Percentiles rank a stretch among this genome's conserved stretches.
phyloP scores from a whole-genome alignment of 2,888 invertebrate species.

The Chydorus sphaericus region DNA sequence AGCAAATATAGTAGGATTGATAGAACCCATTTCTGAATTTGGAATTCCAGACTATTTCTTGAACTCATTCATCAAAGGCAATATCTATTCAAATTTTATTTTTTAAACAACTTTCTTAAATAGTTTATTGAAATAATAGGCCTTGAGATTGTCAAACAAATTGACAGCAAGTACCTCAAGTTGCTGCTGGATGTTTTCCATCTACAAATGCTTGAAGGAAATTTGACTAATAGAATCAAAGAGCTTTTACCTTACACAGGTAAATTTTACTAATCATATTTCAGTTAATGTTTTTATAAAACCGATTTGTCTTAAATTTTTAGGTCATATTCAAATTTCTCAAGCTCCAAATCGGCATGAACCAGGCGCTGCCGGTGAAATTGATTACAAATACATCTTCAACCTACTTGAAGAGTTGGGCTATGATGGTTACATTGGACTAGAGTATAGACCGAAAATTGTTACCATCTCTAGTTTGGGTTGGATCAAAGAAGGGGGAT shows the following conservation, averaged over 20 bases:
- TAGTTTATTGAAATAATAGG: too few relatives aligned
- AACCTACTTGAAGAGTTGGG: conserved; percentile 44
- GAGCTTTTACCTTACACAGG: conserved; percentile 45
- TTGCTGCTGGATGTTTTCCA: conserved; percentile 81
- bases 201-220: conserved; percentile 74
- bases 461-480: conserved; percentile 46
- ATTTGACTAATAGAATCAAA: conserved; percentile 58
- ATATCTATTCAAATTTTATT: too few relatives aligned
- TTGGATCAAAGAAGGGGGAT: conserved; percentile 53
- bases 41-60: conserved; percentile 76
- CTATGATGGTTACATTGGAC: conserved; percentile 71
- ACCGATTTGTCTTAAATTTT: too few relatives aligned
- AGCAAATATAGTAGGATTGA: conserved; percentile 60
- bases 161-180: conserved; percentile 61
- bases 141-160: conserved; percentile 51
- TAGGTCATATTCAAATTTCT: conserved; percentile 59
- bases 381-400: conserved; percentile 69
- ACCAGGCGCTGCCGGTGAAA: conserved; percentile 69
- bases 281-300: neutral
- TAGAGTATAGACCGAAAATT: conserved; percentile 67
- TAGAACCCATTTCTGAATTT: conserved; percentile 81
- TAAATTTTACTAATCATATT: too few relatives aligned
- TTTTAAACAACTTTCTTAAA: too few relatives aligned
- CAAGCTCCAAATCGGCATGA: conserved; percentile 82
- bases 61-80: conserved; percentile 62